phyloP scores from a whole-genome alignment of 1,140 invertebrate genomes.

The Lucilia sericata region DNA sequence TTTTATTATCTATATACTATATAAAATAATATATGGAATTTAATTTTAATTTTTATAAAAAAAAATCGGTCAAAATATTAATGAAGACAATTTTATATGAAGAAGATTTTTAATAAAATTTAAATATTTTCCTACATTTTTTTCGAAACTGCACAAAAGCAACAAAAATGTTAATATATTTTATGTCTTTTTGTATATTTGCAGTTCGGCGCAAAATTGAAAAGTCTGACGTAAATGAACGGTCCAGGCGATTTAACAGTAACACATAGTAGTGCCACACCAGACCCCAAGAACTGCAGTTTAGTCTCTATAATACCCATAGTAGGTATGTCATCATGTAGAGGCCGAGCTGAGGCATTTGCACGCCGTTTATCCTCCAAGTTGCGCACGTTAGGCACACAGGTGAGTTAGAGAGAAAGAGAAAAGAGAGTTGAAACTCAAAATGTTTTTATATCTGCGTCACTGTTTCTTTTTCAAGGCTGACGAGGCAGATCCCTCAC shows the following conservation, averaged over 20 bases:
- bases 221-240: conserved; percentile 65
- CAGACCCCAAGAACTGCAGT: conserved; percentile 64
- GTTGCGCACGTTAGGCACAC: conserved; percentile 75
- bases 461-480: conserved; percentile 46
- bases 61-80: not conserved
- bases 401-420: conserved; percentile 54
- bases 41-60: not conserved
- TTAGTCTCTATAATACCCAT: conserved; percentile 64
- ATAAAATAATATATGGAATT: not conserved
- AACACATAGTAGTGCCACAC: conserved; percentile 58
- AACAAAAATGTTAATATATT: conserved; percentile 10
- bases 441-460: no score
- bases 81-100: no score
- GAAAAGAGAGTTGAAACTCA: no score
- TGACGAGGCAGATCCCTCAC: conserved; percentile 58
- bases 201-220: conserved; percentile 32
- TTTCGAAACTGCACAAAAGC: not conserved
- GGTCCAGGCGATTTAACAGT: conserved; percentile 64
- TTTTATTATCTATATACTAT: conserved; percentile 8
- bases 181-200: conserved; percentile 22
- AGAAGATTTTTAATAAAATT: no score
- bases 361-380: conserved; percentile 80
- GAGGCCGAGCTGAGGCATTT: conserved; percentile 82
- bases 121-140: not conserved
- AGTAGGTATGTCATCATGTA: conserved; percentile 78